Evolutionary conservation across 2,797 vertebrate genomes (phyloP).

Genomic region (Limosa lapponica): DNA sequence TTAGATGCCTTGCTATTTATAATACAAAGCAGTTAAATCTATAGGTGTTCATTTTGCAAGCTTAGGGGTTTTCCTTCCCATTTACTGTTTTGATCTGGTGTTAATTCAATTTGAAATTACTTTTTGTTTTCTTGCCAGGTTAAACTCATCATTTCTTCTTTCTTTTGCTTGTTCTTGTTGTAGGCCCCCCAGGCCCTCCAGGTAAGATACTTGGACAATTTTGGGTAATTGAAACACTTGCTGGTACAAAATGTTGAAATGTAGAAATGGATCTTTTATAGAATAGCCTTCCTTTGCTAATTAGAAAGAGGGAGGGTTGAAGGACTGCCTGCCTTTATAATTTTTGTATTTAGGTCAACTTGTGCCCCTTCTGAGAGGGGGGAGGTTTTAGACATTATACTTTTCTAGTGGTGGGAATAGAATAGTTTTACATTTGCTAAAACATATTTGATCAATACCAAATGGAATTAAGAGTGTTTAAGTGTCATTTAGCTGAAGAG

Average conservation of each 20-base stretch:
- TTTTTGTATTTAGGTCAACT: not conserved
- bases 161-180: not conserved
- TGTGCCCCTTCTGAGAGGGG: not conserved
- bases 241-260: not conserved
- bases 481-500: not conserved
- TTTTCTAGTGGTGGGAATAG: not conserved
- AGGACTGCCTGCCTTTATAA: not conserved
- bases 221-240: not conserved
- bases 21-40: no score
- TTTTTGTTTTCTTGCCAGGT: not conserved
- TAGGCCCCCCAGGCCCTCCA: conserved; percentile 91
- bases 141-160: not conserved
- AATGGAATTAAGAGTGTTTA: not conserved
- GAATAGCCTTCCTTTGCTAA: not conserved
- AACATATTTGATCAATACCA: not conserved
- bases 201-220: conserved; percentile 78
- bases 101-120: not conserved
- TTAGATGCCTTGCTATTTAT: no score
- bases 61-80: not conserved
- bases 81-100: not conserved
- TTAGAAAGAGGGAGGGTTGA: not conserved
- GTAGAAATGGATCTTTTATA: not conserved
- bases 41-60: not conserved
- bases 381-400: not conserved
- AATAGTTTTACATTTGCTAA: not conserved